Percentiles rank a stretch among this genome's conserved stretches.
These are phyloP conservation scores for Oreochromis aureus DNA, from an alignment of 2,113 vertebrate genomes.

Conservation along the genomic window DNA sequence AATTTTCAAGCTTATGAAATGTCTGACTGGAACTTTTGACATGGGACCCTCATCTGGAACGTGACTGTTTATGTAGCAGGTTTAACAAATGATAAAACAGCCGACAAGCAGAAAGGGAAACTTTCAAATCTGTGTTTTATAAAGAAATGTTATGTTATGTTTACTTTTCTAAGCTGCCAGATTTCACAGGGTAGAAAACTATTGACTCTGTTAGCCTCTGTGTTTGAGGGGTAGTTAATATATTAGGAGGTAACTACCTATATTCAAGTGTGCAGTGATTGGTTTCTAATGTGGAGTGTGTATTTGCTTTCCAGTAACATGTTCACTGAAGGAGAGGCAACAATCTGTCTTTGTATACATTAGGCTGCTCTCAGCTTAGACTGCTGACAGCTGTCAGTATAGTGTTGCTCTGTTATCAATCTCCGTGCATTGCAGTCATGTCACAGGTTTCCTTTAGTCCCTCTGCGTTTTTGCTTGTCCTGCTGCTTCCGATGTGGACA, in stretches of 20 bases:
- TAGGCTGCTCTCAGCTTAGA: not conserved
- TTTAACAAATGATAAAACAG: not conserved
- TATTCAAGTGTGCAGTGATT: not conserved
- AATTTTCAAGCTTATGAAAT: not conserved
- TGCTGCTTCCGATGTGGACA: not conserved
- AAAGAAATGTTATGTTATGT: not conserved
- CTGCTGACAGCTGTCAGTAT: constrained; percentile 5
- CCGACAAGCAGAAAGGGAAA: not conserved
- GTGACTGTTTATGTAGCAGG: not conserved
- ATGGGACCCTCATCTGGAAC: not conserved
- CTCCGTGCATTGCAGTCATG: not conserved
- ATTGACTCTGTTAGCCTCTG: not conserved
- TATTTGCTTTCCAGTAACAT: not conserved
- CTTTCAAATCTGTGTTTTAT: not conserved
- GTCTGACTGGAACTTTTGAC: not conserved
- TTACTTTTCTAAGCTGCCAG: not conserved
- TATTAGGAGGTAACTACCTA: not conserved
- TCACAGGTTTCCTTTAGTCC: not conserved
- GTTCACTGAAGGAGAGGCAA: not conserved
- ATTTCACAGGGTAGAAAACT: not conserved
- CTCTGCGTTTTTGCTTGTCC: not conserved
- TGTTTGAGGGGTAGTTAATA: not conserved
- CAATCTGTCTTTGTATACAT: not conserved
- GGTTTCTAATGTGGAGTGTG: not conserved
- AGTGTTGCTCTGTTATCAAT: not conserved